Evolutionary conservation across 1,140 invertebrate species (phyloP).

Genomic region (Paramacrobiotus metropolitanus): DNA sequence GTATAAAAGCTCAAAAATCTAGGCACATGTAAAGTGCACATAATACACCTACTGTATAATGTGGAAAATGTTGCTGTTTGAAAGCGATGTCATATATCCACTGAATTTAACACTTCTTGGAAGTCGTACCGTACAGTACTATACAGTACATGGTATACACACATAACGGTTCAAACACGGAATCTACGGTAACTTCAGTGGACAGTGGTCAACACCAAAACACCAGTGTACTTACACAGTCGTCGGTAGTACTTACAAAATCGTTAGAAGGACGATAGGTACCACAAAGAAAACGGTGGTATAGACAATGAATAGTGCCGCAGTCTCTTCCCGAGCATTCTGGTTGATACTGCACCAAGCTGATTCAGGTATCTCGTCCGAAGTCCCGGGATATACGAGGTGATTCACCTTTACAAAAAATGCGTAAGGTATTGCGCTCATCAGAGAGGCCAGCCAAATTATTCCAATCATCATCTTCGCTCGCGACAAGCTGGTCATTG

Average conservation of each 20-base stretch:
- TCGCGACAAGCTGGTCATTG: slow-evolving; percentile 27
- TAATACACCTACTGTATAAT: too few species aligned
- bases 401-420: slow-evolving; percentile 9
- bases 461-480: slow-evolving; percentile 23
- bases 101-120: too few species aligned
- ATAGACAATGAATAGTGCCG: slow-evolving; percentile 28
- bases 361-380: slow-evolving; percentile 16
- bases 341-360: slow-evolving; percentile 14
- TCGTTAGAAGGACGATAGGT: slow-evolving; percentile 64
- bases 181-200: too few species aligned
- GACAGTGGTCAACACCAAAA: too few species aligned
- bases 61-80: too few species aligned
- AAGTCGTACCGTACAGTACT: too few species aligned
- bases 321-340: background rate
- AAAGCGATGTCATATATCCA: too few species aligned
- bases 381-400: slow-evolving; percentile 1
- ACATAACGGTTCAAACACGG: too few species aligned
- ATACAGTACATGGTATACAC: too few species aligned
- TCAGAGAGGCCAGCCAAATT: background rate
- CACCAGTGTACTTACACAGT: too few species aligned
- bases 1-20: too few species aligned
- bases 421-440: slow-evolving; percentile 13
- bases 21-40: slow-evolving; percentile 51
- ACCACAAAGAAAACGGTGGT: slow-evolving; percentile 58
- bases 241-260: too few species aligned